phyloP scores from a whole-genome alignment of 2,888 invertebrate species.

The Mycalesis mineus region DNA sequence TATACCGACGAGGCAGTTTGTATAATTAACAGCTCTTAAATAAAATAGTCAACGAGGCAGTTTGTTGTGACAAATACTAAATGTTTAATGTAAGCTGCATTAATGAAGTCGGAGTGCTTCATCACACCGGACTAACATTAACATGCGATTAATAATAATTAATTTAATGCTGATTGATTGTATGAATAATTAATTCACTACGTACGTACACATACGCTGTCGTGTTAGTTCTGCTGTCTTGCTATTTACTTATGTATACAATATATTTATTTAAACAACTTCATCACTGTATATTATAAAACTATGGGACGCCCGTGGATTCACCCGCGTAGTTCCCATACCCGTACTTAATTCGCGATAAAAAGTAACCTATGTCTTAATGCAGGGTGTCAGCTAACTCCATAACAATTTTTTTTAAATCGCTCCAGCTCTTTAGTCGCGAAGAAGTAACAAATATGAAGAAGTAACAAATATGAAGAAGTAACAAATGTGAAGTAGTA shows the following conservation, averaged over 20 bases:
- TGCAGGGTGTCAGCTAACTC: too few species aligned
- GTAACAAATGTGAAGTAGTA: too few species aligned
- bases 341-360: too few species aligned
- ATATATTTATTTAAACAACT: too few species aligned
- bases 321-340: too few species aligned
- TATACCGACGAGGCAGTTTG: neutral
- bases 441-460: too few species aligned
- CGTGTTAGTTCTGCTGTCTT: neutral
- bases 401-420: too few species aligned
- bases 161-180: conserved; percentile 9
- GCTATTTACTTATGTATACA: neutral
- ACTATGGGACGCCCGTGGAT: too few species aligned
- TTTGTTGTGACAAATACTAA: neutral
- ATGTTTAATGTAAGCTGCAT: neutral
- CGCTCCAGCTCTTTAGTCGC: too few species aligned
- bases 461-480: too few species aligned
- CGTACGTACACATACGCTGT: neutral
- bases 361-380: too few species aligned
- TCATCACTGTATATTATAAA: too few species aligned
- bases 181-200: conserved; percentile 7
- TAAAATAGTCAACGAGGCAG: neutral
- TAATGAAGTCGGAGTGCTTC: neutral
- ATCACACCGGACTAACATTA: conserved; percentile 3
- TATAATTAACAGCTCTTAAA: neutral
- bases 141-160: conserved; percentile 3